These are phyloP conservation scores for Patella depressa DNA, from an alignment of 2,888 invertebrate genomes.

Conservation along the genomic window DNA sequence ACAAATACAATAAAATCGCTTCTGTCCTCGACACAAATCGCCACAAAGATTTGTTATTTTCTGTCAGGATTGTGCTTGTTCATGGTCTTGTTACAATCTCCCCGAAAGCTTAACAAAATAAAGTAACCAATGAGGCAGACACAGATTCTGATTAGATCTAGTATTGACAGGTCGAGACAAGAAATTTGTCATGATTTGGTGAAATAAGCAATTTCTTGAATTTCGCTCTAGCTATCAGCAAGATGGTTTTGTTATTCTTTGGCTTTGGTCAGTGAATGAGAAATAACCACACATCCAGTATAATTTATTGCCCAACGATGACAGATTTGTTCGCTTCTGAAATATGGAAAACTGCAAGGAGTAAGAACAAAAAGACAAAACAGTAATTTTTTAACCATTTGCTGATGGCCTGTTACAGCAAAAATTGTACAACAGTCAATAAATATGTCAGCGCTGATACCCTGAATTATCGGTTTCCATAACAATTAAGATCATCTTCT, in stretches of 20 bases:
- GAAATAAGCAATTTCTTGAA: constrained; percentile 9
- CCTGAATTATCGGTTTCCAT: neutral
- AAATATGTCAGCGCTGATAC: too few species aligned
- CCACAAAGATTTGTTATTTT: constrained; percentile 10
- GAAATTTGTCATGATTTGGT: constrained; percentile 10
- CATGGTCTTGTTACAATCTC: constrained; percentile 1
- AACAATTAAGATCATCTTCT: neutral
- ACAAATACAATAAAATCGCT: constrained; percentile 5
- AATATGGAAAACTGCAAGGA: too few species aligned
- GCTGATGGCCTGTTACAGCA: too few species aligned
- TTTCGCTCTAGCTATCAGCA: neutral
- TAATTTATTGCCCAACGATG: too few species aligned
- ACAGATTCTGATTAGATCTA: neutral
- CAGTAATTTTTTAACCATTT: too few species aligned
- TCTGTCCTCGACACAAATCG: neutral
- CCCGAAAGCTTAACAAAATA: constrained; percentile 1
- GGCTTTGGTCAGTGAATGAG: constrained; percentile 1
- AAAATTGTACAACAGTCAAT: too few species aligned
- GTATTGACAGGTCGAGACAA: neutral
- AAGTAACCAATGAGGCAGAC: constrained; percentile 2
- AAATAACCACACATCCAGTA: neutral
- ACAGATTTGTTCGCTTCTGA: too few species aligned
- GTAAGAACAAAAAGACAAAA: too few species aligned
- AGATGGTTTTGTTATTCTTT: constrained; percentile 1
- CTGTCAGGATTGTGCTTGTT: constrained; percentile 9